Base-by-base conservation (phyloP, 2,797 vertebrate species). In the Neomorphus geoffroyi region DNA sequence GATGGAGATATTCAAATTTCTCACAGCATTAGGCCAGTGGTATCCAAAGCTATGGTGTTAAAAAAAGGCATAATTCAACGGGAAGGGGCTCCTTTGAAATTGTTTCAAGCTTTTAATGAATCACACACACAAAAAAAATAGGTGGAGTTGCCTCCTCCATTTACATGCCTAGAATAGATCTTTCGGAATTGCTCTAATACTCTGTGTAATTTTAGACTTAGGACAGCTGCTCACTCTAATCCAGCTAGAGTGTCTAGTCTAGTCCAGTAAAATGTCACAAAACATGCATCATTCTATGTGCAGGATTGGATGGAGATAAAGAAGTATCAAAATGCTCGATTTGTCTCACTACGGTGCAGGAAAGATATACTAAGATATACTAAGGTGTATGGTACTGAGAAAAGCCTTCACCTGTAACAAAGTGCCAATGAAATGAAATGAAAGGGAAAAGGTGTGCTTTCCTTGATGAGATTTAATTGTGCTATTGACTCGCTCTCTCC, bases 151-250 rank as follows among this genome's bases (percentile, higher is more conserved):
- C 21, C 28, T 58, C 33, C n/a, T 67, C 45, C 50, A 61, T 62
- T 64, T 80, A 15, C 46, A 80, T 58, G 51, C 78, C 30, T 51
- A 24, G n/a, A 94, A 90, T 26, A 83, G 24, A 26, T 43, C 50
- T 57, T 93, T 54, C 88, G 94, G 90, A 93, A 80, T 37, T 61
- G 18, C 48, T 91, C 86, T 92, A 94, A 30, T 13, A 22, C 14
- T 50, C 43, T 35, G 22, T 45, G 37, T 27, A 61, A 74, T 35
- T 60, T 77, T 78, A 86, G 79, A 88, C 62, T 58, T 27, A 53
- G 75, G 80, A 91, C 88, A 95, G 88, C 91, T 88, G 83, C 56
- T 95, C 48, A 19, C 54, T 66, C 51, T 26, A 79, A 92, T 46
- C 73, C 87, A 91, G 57, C 33, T 30, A 69, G 75, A 91, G n/a